phyloP scores from a whole-genome alignment of 2,113 vertebrate species.

The Oreocharis arfaki region DNA sequence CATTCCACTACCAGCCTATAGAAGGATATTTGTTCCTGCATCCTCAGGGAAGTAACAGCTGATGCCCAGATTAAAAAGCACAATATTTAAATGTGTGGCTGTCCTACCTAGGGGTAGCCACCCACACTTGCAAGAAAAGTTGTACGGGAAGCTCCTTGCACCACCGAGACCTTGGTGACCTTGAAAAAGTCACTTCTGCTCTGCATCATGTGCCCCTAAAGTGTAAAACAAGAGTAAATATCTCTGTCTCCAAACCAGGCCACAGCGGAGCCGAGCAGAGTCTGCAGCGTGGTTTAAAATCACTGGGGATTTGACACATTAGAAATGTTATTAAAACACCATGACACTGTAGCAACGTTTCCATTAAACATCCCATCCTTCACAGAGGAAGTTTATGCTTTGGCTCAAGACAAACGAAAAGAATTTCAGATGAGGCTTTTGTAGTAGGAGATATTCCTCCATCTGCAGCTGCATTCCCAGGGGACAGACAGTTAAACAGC shows the following conservation, averaged over 20 bases:
- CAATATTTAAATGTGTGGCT: background rate
- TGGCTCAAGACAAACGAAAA: conserved; percentile 38
- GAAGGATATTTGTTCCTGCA: background rate
- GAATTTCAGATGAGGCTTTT: conserved; percentile 38
- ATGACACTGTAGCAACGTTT: conserved; percentile 5
- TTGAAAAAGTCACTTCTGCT: background rate
- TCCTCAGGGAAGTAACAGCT: background rate
- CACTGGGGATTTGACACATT: conserved; percentile 23
- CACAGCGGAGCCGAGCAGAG: background rate
- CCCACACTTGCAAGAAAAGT: background rate
- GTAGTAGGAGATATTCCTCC: background rate
- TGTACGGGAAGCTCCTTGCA: background rate
- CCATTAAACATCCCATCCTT: conserved; percentile 57
- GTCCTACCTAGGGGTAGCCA: background rate
- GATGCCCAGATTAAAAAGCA: background rate
- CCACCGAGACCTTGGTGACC: background rate
- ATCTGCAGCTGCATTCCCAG: background rate
- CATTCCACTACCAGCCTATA: background rate
- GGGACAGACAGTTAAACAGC: conserved; percentile 1
- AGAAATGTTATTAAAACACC: conserved; percentile 51
- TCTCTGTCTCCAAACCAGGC: background rate
- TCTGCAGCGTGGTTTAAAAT: background rate
- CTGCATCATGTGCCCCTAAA: background rate
- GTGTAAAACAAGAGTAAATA: background rate
- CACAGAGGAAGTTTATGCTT: conserved; percentile 39